A percentile compares a stretch with the other conserved stretches of the same genome.
Evolutionary conservation across 2,113 vertebrate genomes (phyloP).

Genomic region (Ploceus nigricollis): DNA sequence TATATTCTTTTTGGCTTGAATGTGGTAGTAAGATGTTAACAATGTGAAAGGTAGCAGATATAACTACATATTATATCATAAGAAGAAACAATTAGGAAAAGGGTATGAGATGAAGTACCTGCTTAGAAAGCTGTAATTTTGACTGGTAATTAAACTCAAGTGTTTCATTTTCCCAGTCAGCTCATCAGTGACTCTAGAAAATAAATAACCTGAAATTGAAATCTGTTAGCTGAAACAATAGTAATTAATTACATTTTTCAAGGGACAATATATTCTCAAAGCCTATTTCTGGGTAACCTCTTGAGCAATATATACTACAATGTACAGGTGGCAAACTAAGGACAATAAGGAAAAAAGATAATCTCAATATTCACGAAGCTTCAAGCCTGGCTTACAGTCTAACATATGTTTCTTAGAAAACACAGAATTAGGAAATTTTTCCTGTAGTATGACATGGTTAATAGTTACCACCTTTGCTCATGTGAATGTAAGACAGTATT

Average conservation of each 20-base stretch:
- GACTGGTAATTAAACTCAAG: constrained; percentile 78
- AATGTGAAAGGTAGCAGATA: constrained; percentile 59
- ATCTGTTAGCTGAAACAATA: constrained; percentile 67
- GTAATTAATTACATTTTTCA: constrained; percentile 74
- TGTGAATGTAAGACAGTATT: neutral
- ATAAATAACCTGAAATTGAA: constrained; percentile 72
- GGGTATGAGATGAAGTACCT: constrained; percentile 71
- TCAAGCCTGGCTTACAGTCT: neutral
- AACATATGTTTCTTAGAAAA: neutral
- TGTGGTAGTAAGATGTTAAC: constrained; percentile 55
- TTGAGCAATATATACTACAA: constrained; percentile 32
- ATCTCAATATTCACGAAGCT: constrained; percentile 50
- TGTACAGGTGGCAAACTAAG: neutral
- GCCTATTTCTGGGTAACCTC: constrained; percentile 49
- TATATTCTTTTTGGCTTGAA: constrained; percentile 45
- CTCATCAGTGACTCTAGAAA: constrained; percentile 76
- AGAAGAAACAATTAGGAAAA: constrained; percentile 72
- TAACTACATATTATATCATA: constrained; percentile 66
- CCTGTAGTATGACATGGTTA: neutral
- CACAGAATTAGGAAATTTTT: neutral
- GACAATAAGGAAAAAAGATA: neutral
- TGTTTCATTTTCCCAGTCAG: constrained; percentile 79
- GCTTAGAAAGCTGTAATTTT: constrained; percentile 72
- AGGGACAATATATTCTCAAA: constrained; percentile 43
- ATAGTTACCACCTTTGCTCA: neutral